A percentile compares a stretch with the other conserved stretches of the same genome.
Conservation (phyloP, 1,140 invertebrate species). For the Anoplophora glabripennis region DNA sequence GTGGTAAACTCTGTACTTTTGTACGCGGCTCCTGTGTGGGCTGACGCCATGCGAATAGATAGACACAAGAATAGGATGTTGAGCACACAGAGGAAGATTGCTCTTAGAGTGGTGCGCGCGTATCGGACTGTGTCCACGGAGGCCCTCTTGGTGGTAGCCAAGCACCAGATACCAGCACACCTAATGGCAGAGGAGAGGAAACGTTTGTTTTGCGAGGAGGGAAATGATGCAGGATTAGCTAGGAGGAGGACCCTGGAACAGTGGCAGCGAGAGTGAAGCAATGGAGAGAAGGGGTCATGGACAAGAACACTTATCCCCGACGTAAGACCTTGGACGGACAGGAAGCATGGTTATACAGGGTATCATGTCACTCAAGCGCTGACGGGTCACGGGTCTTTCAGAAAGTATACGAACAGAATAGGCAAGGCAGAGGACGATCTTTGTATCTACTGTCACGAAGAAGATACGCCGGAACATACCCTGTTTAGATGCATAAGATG, state of each 20-base stretch:
- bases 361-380: constrained; percentile 36
- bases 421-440: too few relatives aligned
- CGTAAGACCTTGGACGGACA: constrained; percentile 15
- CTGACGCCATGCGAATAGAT: background rate
- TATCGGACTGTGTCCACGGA: background rate
- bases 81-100: background rate
- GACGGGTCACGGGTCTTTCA: constrained; percentile 33
- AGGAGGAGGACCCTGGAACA: too few relatives aligned
- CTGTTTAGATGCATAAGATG: background rate
- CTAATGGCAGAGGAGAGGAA: too few relatives aligned
- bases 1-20: background rate
- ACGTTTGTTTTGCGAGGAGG: too few relatives aligned
- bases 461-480: too few relatives aligned
- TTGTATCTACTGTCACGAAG: too few relatives aligned
- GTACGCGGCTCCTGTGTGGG: background rate
- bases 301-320: constrained; percentile 7
- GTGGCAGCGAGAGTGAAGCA: too few relatives aligned
- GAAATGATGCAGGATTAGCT: too few relatives aligned
- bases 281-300: too few relatives aligned
- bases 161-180: too few relatives aligned
- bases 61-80: background rate
- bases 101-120: background rate
- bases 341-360: constrained; percentile 22
- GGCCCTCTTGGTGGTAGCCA: background rate
- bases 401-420: too few relatives aligned